Conservation (phyloP, 2,113 vertebrate species). For the Tenrec ecaudatus region DNA sequence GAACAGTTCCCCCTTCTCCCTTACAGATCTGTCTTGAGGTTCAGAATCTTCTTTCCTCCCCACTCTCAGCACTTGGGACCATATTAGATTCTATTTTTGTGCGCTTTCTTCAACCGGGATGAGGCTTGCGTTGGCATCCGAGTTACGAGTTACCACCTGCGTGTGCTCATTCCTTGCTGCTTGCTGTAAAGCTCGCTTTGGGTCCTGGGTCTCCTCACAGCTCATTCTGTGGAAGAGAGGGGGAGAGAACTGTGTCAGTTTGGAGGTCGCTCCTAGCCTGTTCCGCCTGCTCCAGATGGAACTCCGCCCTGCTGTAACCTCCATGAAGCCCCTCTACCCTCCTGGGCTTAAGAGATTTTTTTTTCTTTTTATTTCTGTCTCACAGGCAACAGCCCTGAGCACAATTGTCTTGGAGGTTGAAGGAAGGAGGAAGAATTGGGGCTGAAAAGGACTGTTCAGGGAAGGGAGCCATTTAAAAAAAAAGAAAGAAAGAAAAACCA, state of each 20-base stretch:
- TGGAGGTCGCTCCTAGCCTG: constrained; percentile 50
- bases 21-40: constrained; percentile 8
- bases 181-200: constrained; percentile 58
- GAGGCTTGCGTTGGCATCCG: constrained; percentile 68
- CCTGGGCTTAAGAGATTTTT: background rate
- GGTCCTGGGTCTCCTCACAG: constrained; percentile 53
- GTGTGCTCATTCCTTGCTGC: background rate
- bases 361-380: background rate
- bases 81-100: constrained; percentile 58
- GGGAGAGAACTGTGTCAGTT: background rate
- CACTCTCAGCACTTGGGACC: constrained; percentile 54
- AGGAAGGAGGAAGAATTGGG: constrained; percentile 8
- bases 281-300: constrained; percentile 58
- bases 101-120: background rate
- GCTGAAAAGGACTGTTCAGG: background rate
- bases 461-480: constrained; percentile 49
- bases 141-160: constrained; percentile 42
- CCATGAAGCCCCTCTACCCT: constrained; percentile 11
- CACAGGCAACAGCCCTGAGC: background rate
- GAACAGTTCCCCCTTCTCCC: background rate
- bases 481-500: too few relatives aligned
- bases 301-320: constrained; percentile 54
- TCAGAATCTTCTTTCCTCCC: constrained; percentile 7
- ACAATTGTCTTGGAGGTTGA: constrained; percentile 34
- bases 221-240: background rate